Percentiles rank a stretch among this genome's conserved stretches.
Conservation (phyloP, 2,888 invertebrate genomes). For the Aproaerema taeniolella region DNA sequence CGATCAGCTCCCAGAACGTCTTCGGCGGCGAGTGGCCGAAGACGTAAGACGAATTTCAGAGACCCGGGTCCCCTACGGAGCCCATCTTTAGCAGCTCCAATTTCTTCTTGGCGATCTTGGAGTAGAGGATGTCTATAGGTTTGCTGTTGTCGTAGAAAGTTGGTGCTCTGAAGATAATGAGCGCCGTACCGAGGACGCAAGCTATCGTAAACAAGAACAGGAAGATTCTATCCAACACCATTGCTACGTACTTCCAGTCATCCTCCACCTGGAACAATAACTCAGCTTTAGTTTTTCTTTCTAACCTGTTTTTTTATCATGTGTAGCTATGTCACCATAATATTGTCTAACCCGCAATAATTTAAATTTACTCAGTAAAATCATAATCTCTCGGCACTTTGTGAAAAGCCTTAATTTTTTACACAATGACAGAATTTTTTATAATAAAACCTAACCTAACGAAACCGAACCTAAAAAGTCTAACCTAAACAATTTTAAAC, state of each 20-base stretch:
- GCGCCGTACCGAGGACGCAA: slow-evolving; percentile 92
- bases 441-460: no score
- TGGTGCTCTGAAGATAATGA: slow-evolving; percentile 93
- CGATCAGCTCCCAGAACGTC: slow-evolving; percentile 79
- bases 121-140: slow-evolving; percentile 93
- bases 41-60: slow-evolving; percentile 83
- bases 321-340: background rate
- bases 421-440: no score
- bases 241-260: slow-evolving; percentile 98
- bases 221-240: slow-evolving; percentile 97
- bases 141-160: slow-evolving; percentile 93
- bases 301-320: no score
- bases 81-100: slow-evolving; percentile 92
- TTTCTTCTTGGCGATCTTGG: slow-evolving; percentile 94
- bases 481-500: no score
- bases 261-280: slow-evolving; percentile 85
- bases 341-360: no score
- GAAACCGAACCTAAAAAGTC: no score
- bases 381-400: no score
- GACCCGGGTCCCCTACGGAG: slow-evolving; percentile 82
- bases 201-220: slow-evolving; percentile 96
- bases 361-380: no score
- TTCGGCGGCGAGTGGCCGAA: slow-evolving; percentile 83
- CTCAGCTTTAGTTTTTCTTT: background rate
- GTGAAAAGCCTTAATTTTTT: no score